Evolutionary conservation across 1,140 invertebrate species (phyloP), one percentile per base, ranked within the genome.

Genomic region (Leguminivora glycinivorella): DNA sequence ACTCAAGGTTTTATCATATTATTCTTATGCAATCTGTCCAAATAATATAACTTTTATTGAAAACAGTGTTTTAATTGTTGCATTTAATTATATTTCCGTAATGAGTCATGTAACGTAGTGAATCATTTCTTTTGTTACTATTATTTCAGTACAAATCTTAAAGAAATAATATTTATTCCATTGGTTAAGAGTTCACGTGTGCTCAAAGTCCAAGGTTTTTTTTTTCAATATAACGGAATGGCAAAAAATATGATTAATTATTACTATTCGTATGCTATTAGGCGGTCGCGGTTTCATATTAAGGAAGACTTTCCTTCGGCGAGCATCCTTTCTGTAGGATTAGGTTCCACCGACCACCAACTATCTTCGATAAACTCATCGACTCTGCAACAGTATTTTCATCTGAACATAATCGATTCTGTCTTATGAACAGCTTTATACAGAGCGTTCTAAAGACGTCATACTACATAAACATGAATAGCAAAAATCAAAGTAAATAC

Each of bases 1-100:
- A 22, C 5, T 22, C 47, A 22, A 22, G 17, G 47, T 52, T 9
- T 52, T 52, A 9, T 6, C 19, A 22, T 52, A 52, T 9, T 52
- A 52, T 43, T 3, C 40, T 43, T 43, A 17, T 52, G 19, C 47
- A 19, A 52, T 52, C 47, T 52, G 47, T 52, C 47, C 47, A 52
- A 52, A 52, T 22, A 52, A 52, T 52, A 52, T 10, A 19, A 6
- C 2, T 19, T 9, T 17, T 22, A 52, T 22, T 22, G 17, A 22
- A 19, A 52, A n/a, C 17, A 52, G 6, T 52, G 47, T 52, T 52
- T 22, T 9, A 52, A 52, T 17, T 17, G 47, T 52, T 43, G 47
- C 47, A 52, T 52, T 22, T 52, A 52, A 52, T 52, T 52, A 52
- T 22, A 9, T 22, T 52, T 52, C 7, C 19, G 0, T 22, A 52